Evolutionary conservation across 1,140 invertebrate genomes (phyloP).

Genomic region (Drosophila novamexicana): DNA sequence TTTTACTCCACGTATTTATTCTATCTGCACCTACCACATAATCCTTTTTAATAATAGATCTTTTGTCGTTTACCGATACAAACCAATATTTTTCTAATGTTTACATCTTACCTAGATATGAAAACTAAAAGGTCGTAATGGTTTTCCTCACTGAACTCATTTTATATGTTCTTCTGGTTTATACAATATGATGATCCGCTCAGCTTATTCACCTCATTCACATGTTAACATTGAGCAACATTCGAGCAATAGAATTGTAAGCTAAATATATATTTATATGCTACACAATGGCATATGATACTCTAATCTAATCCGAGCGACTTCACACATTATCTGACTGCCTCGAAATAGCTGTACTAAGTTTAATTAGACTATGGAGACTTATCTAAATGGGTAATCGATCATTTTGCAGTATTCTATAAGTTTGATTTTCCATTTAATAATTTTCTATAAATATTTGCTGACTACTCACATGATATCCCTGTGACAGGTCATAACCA

Average conservation of each 20-base stretch:
- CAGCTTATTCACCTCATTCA: background rate
- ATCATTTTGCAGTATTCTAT: background rate
- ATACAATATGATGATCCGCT: background rate
- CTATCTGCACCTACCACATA: no score
- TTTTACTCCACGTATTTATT: no score
- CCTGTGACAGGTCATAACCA: conserved; percentile 55
- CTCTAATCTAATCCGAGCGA: background rate
- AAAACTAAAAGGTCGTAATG: no score
- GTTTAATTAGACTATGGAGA: background rate
- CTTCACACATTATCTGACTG: background rate
- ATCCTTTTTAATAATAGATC: no score
- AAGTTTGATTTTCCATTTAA: background rate
- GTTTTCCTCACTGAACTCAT: background rate
- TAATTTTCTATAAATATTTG: no score
- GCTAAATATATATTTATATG: background rate
- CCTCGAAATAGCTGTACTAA: background rate
- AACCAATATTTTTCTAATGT: no score
- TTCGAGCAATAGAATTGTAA: background rate
- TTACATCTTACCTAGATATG: no score
- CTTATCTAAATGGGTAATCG: background rate
- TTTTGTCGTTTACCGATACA: no score
- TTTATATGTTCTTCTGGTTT: background rate
- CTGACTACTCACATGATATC: conserved; percentile 67
- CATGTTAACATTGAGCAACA: background rate
- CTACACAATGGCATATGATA: background rate